Evolutionary conservation across 2,888 invertebrate species (phyloP).

Genomic region (Napeogenes sylphis): DNA sequence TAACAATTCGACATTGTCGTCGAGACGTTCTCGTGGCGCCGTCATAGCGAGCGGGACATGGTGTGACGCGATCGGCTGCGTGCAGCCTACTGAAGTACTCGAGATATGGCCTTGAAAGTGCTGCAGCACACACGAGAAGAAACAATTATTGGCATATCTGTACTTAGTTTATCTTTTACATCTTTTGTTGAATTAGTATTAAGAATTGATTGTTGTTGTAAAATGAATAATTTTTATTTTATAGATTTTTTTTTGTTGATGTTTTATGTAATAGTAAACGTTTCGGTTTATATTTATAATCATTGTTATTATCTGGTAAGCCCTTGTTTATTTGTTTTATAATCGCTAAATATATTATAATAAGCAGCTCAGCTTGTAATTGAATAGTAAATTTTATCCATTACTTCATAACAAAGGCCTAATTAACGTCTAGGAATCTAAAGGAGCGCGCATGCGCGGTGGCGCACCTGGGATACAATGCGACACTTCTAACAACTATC

Average conservation of each 20-base stretch:
- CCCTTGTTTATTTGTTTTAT: too few relatives aligned
- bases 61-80: conserved; percentile 52
- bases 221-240: too few relatives aligned
- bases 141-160: neutral
- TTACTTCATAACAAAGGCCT: conserved; percentile 1
- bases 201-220: too few relatives aligned
- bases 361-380: too few relatives aligned
- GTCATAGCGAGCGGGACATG: conserved; percentile 62
- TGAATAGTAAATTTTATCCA: too few relatives aligned
- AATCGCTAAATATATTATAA: too few relatives aligned
- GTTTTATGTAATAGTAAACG: too few relatives aligned
- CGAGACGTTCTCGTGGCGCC: conserved; percentile 56
- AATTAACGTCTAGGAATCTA: neutral
- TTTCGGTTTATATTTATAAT: too few relatives aligned
- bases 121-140: conserved; percentile 37
- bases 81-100: conserved; percentile 52
- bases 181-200: too few relatives aligned
- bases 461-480: neutral
- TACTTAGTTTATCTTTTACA: neutral
- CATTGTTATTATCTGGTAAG: too few relatives aligned
- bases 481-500: conserved; percentile 1
- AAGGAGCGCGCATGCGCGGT: neutral
- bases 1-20: conserved; percentile 66
- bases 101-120: conserved; percentile 41
- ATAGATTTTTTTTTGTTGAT: too few relatives aligned